Conservation (phyloP, 2,113 vertebrate species). For the Pseudopipra pipra region DNA sequence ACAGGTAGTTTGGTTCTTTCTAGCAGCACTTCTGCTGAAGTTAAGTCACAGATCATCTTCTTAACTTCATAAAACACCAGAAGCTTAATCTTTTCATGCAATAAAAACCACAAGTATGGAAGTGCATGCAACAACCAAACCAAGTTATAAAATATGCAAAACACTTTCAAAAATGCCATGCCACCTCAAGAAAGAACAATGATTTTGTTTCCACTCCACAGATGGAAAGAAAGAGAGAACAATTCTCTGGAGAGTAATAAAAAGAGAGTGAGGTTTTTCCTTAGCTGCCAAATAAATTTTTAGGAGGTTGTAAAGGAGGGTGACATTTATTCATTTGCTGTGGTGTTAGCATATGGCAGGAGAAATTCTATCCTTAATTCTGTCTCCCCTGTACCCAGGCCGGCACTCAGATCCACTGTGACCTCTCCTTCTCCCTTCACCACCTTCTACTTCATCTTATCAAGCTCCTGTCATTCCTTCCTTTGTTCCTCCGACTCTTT, state of each 20-base stretch:
- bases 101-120: background rate
- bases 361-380: background rate
- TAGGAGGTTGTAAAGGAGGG: background rate
- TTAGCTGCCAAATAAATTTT: background rate
- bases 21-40: background rate
- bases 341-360: background rate
- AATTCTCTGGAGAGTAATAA: background rate
- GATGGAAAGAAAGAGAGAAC: background rate
- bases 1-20: background rate
- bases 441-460: background rate
- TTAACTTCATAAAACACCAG: background rate
- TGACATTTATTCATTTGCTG: background rate
- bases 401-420: background rate
- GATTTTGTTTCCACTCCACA: background rate
- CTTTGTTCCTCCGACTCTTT: background rate
- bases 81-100: background rate
- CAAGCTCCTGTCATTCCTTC: background rate
- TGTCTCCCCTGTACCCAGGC: fast-evolving
- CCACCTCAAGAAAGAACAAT: background rate
- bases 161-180: background rate
- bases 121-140: background rate
- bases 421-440: background rate
- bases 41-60: background rate
- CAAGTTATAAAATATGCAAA: background rate
- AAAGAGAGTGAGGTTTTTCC: background rate